Evolutionary conservation across 2,888 invertebrate genomes (phyloP).

Genomic region (Machimus rusticus): DNA sequence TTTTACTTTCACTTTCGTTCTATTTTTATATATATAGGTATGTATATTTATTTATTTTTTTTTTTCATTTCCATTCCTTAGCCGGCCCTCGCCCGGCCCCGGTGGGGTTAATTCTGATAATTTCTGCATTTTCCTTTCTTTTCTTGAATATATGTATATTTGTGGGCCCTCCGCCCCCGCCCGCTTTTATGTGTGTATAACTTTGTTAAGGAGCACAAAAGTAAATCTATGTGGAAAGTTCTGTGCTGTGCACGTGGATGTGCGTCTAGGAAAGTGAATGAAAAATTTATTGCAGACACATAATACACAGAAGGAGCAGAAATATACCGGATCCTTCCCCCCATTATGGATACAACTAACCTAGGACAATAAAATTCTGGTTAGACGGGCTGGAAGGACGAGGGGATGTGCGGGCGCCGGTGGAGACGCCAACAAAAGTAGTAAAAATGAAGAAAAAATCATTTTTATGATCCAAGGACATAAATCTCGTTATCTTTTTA

Average conservation of each 20-base stretch:
- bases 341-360: conserved; percentile 50
- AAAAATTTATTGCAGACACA: conserved; percentile 49
- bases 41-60: not conserved
- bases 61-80: conserved; percentile 30
- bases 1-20: conserved; percentile 38
- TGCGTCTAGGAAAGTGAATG: conserved; percentile 46
- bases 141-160: conserved; percentile 39
- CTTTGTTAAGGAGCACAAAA: conserved; percentile 39
- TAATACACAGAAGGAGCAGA: conserved; percentile 32
- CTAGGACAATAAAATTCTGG: conserved; percentile 53
- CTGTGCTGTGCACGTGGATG: conserved; percentile 32
- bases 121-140: conserved; percentile 43
- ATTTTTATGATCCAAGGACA: conserved; percentile 63
- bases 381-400: conserved; percentile 42
- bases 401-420: not conserved
- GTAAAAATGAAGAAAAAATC: conserved; percentile 54
- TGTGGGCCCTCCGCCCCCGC: not conserved
- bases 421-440: conserved; percentile 54
- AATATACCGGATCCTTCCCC: conserved; percentile 25
- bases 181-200: conserved; percentile 35
- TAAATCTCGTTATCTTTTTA: conserved; percentile 60
- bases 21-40: not conserved
- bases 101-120: conserved; percentile 42
- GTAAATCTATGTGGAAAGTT: conserved; percentile 38
- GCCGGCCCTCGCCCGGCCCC: not conserved